Base-by-base conservation (phyloP, 2,888 invertebrate species). In the Caenorhabditis auriculariae region DNA sequence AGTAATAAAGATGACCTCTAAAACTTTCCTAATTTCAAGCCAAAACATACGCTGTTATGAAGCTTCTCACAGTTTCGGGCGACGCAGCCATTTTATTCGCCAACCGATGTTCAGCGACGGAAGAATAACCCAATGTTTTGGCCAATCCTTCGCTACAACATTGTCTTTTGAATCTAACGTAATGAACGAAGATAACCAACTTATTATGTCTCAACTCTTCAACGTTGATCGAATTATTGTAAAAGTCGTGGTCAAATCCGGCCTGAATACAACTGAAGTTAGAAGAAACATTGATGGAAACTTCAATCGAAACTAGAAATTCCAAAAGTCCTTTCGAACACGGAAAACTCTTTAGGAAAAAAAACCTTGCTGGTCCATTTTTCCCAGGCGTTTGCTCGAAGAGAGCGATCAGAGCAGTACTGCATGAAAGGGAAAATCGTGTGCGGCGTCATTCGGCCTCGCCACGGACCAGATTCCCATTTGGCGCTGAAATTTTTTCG, bases 21-120 rank as follows among this genome's bases (percentile, higher is more conserved):
- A n/a, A n/a, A n/a, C n/a, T n/a, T n/a, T n/a, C n/a, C n/a, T n/a
- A n/a, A n/a, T n/a, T 9, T 17, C 21, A 28, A 38, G 15, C n/a
- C 12, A 17, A 37, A 15, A 66, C 73, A 51, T 24, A 78, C 74
- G 72, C 76, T 51, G 69, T 64, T 23, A 80, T 60, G 54, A 80
- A 80, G 44, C 61, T 70, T n/a, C 80, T 55, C 15, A 80, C 78
- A 21, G 78, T 80, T 7, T 75, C 77, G 5, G 78, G 73, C 7
- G 70, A 69, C 3, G 78, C 72, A 1, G 78, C 80, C 80, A 80
- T 80, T 56, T 80, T 80, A 50, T 80, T 74, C 12, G 76, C 60
- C 24, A 80, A 59, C 29, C 76, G 69, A 46, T 80, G 80, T 44
- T 80, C 77, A 24, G 80, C 65, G 24, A 75, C 72, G 1, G 73